phyloP scores from a whole-genome alignment of 2,113 vertebrate genomes.

The Morone chrysops region DNA sequence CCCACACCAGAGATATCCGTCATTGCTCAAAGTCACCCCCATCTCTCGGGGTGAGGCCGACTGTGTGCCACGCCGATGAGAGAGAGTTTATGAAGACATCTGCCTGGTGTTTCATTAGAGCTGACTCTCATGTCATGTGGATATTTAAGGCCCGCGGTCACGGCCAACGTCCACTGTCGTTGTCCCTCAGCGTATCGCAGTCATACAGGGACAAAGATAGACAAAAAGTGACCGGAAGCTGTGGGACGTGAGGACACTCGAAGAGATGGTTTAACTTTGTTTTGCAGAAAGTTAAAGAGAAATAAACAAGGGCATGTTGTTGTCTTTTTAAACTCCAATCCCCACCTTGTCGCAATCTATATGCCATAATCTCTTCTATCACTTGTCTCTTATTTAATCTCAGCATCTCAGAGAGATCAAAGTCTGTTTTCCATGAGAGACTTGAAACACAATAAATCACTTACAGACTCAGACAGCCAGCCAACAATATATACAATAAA shows the following conservation, averaged over 20 bases:
- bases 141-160: constrained; percentile 51
- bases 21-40: constrained; percentile 76
- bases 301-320: background rate
- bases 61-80: constrained; percentile 25
- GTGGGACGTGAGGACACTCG: constrained; percentile 20
- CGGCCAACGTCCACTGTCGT: background rate
- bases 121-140: constrained; percentile 50
- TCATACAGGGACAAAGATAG: constrained; percentile 12
- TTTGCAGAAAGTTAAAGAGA: constrained; percentile 2
- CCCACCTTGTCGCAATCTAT: background rate
- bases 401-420: background rate
- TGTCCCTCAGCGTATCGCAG: constrained; percentile 8
- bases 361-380: background rate
- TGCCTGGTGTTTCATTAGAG: constrained; percentile 76
- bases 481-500: background rate
- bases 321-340: background rate
- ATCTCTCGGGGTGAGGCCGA: constrained; percentile 50
- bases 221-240: constrained; percentile 14
- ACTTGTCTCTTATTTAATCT: background rate
- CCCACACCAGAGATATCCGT: constrained; percentile 36
- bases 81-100: constrained; percentile 72
- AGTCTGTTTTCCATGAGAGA: constrained; percentile 3
- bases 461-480: background rate
- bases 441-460: constrained; percentile 6
- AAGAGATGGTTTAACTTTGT: constrained; percentile 5